Conservation (phyloP, 2,888 invertebrate species). For the Vannuccia rotundouncinata region DNA sequence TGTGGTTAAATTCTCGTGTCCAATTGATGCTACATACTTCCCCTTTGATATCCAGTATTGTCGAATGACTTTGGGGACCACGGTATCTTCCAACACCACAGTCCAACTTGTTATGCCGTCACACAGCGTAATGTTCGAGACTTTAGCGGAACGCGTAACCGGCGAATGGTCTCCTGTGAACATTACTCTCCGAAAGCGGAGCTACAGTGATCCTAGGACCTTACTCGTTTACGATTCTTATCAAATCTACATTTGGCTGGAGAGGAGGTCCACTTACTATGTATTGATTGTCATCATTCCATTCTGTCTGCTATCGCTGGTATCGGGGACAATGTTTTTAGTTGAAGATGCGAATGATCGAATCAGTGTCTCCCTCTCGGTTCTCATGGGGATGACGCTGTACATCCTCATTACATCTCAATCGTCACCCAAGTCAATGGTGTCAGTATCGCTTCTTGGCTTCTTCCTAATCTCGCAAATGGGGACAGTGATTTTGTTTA, state of each 20-base stretch:
- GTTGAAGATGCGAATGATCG: background rate
- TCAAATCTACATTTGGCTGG: constrained; percentile 1
- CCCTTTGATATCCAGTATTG: background rate
- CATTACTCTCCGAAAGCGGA: background rate
- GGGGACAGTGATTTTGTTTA: constrained; percentile 3
- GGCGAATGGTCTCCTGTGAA: constrained; percentile 9
- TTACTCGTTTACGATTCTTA: background rate
- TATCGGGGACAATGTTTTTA: background rate
- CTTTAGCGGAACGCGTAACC: background rate
- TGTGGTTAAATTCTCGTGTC: background rate
- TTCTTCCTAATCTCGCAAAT: background rate
- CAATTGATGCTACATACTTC: background rate
- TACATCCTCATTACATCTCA: constrained; percentile 10
- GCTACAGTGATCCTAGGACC: background rate
- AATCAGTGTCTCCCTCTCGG: background rate
- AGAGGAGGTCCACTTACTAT: background rate
- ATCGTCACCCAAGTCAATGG: constrained; percentile 4
- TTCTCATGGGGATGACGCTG: constrained; percentile 7
- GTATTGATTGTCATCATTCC: background rate
- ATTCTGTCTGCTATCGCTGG: background rate
- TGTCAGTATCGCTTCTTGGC: background rate
- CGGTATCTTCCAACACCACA: background rate
- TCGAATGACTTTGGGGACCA: constrained; percentile 6
- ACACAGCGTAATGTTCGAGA: background rate
- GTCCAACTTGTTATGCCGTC: background rate